Conservation (phyloP, 53 echinoderm and acorn worm genomes). For the Apostichopus leukothele region DNA sequence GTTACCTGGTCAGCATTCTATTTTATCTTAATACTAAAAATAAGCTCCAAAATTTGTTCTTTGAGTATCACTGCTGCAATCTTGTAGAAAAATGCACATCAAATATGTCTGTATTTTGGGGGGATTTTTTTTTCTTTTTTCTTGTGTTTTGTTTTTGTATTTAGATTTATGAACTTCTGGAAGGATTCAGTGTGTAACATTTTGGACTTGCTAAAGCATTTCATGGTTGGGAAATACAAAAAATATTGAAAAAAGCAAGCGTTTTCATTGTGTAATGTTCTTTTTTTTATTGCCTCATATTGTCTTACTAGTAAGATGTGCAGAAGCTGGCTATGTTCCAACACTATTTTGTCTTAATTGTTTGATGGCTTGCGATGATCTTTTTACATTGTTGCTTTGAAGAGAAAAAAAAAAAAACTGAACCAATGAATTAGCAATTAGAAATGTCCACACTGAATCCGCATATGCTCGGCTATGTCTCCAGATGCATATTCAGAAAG, state of each 20-base stretch:
- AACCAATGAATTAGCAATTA: no score
- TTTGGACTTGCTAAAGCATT: conserved; percentile 46
- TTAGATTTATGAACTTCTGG: neutral
- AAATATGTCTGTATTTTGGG: neutral
- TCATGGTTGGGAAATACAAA: conserved; percentile 17
- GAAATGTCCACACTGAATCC: no score
- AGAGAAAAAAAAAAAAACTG: no score
- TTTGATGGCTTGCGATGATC: no score
- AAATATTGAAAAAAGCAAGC: neutral
- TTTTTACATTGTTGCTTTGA: no score
- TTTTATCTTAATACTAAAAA: no score
- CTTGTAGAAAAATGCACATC: neutral
- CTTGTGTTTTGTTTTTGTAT: neutral
- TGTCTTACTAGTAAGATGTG: no score
- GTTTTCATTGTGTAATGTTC: neutral
- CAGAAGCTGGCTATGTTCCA: no score
- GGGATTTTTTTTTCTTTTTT: neutral
- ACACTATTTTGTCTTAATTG: no score
- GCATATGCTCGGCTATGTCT: no score
- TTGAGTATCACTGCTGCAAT: neutral
- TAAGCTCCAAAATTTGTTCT: neutral
- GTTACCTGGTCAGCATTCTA: no score
- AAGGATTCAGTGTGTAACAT: conserved; percentile 26
- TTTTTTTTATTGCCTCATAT: neutral
- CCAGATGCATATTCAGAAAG: no score